Evolutionary conservation across 2,797 vertebrate species (phyloP).

Genomic region (Naso thynnoides): DNA sequence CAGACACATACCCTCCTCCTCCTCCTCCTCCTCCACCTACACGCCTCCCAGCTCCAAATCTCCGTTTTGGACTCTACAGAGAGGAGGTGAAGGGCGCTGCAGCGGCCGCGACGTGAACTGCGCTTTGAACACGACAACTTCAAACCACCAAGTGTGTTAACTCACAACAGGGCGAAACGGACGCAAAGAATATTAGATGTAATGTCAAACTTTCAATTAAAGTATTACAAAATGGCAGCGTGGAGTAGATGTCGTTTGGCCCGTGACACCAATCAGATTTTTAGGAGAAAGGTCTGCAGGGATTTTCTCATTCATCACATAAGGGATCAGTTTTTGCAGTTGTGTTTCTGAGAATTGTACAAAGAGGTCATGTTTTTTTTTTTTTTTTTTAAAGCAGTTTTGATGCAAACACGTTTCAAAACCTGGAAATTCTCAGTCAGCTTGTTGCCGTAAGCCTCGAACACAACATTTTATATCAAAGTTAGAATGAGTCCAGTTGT

Average conservation of each 20-base stretch:
- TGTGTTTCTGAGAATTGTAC: background rate
- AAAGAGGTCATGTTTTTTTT: too few species aligned
- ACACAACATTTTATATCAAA: background rate
- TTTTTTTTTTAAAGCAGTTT: too few species aligned
- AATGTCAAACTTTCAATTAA: too few species aligned
- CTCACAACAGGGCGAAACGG: too few species aligned
- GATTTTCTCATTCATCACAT: background rate
- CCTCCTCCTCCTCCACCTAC: slow-evolving; percentile 19
- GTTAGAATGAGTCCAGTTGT: background rate
- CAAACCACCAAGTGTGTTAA: background rate
- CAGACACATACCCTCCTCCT: slow-evolving; percentile 1
- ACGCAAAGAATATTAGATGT: too few species aligned
- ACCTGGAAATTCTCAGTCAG: background rate
- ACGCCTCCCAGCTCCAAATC: slow-evolving; percentile 62
- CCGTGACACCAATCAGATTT: too few species aligned
- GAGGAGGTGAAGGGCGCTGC: slow-evolving; percentile 61
- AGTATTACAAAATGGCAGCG: too few species aligned
- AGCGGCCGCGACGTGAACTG: slow-evolving; percentile 61
- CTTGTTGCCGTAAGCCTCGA: background rate
- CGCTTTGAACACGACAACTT: slow-evolving; percentile 22
- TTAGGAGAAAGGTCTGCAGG: too few species aligned
- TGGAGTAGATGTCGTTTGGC: too few species aligned
- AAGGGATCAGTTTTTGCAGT: background rate
- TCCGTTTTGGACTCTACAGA: slow-evolving; percentile 55
- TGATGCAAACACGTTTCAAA: too few species aligned